Evolutionary conservation across 2,888 invertebrate genomes (phyloP), one percentile per base, ranked within the genome.

Genomic region (Parapristionchus giblindavisi): DNA sequence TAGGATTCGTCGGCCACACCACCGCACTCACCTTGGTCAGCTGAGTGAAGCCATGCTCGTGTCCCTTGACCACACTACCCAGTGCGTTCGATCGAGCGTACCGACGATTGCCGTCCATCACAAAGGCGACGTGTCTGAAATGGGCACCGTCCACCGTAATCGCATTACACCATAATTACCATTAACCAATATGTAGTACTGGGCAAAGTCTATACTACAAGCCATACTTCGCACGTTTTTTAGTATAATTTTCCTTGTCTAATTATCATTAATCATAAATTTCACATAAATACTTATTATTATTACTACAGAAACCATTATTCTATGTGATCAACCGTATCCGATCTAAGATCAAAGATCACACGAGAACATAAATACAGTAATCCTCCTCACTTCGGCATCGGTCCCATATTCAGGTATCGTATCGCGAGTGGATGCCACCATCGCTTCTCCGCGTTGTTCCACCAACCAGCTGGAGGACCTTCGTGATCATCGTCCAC

Each of bases 41-140:
- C 40, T 73, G 73, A n/a, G 40, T 48, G 73, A 90, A 90, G 29
- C 90, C 91, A 77, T 87, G 87, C 43, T 89, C 81, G 89, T 99
- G 98, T 0, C 98, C 96, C 81, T 93, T 92, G 66, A 92, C 91
- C 85, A 92, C 93, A 73, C 78, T 79, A 14, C 92, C 90, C 0
- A 94, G 91, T 58, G 93, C 92, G 58, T 92, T 91, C 87, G 94
- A 94, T 80, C 91, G 92, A 0, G 98, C 98, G 89, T 92, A 99
- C 73, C 98, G 91, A 74, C 98, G 91, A 89, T 99, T 99, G 6
- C 98, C 98, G 90, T 99, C 98, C 97, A 99, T 98, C 78, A 99
- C 98, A 88, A 99, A 93, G 1, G 97, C 97, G 80, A 99, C 91
- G 89, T 99, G 99, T 78, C 92, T 91, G 0, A 98, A 98, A 29